Conservation (phyloP, 2,888 invertebrate species). For the Hecatera dysodea region DNA sequence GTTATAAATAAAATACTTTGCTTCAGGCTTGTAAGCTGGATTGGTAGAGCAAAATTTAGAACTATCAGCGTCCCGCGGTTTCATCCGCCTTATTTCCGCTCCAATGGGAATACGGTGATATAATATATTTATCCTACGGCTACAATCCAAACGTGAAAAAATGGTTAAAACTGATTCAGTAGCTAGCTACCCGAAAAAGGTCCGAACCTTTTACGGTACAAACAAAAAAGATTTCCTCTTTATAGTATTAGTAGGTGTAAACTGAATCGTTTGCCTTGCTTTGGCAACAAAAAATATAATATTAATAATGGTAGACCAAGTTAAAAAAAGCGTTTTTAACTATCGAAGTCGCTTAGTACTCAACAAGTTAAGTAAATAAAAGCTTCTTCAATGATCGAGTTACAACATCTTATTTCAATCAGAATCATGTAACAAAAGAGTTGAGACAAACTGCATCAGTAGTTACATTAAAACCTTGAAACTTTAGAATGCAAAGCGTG, state of each 20-base stretch:
- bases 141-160: no score
- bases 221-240: no score
- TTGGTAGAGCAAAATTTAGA: neutral
- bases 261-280: no score
- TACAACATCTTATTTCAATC: conserved; percentile 13
- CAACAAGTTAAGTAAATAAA: neutral
- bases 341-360: neutral
- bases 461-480: conserved; percentile 61
- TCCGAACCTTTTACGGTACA: no score
- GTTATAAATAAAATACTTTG: neutral
- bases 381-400: neutral
- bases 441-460: conserved; percentile 38
- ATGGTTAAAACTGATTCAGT: no score
- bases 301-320: neutral
- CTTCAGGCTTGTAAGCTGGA: neutral
- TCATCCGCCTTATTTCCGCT: no score
- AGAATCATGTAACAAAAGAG: conserved; percentile 37
- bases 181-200: no score
- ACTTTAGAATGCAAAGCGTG: conserved; percentile 65
- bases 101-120: no score
- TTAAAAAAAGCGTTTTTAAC: neutral
- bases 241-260: no score
- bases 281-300: neutral
- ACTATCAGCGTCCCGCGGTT: no score
- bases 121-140: no score